These are phyloP conservation scores for Rhynchonycteris naso DNA, from an alignment of 2,797 vertebrate species.

Conservation along the genomic window DNA sequence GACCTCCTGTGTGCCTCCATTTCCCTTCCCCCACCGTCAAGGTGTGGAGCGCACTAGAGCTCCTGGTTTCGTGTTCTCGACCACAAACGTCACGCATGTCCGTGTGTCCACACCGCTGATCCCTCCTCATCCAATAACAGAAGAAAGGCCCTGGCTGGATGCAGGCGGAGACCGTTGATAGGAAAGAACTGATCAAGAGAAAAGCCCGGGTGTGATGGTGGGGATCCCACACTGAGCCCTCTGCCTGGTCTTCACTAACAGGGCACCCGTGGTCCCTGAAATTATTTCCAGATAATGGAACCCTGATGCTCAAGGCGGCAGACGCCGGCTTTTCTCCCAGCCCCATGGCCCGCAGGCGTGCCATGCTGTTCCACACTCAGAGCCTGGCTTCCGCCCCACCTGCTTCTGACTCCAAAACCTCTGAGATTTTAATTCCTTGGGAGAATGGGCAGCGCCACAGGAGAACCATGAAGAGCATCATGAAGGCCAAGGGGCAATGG, in stretches of 20 bases:
- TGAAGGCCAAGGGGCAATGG: neutral
- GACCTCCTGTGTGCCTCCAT: neutral
- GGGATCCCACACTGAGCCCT: too few species aligned
- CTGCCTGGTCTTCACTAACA: neutral
- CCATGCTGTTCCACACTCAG: neutral
- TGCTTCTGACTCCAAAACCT: neutral
- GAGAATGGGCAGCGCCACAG: neutral
- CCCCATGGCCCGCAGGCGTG: neutral
- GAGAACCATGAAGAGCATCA: neutral
- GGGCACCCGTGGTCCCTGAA: neutral
- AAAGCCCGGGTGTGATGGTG: too few species aligned
- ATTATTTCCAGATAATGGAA: neutral
- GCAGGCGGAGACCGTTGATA: neutral
- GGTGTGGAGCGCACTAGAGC: too few species aligned
- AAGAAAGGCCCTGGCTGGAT: neutral
- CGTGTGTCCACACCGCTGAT: accelerated
- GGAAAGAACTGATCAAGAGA: neutral
- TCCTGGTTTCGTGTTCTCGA: too few species aligned
- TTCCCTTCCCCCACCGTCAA: neutral
- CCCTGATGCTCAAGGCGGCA: neutral
- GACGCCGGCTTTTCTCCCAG: neutral
- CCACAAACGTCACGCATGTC: accelerated
- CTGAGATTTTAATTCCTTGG: neutral
- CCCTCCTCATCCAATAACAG: neutral
- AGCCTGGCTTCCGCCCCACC: neutral